Evolutionary conservation across 2,888 invertebrate species (phyloP).

Genomic region (Synergus umbraculus): DNA sequence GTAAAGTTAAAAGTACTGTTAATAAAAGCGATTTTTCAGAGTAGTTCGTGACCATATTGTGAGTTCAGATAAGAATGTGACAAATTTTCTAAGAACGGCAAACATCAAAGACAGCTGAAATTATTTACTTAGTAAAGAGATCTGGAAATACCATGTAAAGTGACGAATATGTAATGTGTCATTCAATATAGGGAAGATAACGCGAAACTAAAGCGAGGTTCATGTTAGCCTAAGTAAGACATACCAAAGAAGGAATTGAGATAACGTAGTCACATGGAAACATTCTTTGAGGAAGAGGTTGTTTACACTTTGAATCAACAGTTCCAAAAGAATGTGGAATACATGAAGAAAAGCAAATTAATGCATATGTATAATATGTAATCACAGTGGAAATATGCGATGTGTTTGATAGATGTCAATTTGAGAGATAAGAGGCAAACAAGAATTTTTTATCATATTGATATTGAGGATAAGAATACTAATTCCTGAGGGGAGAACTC

Average conservation of each 20-base stretch:
- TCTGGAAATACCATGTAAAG: slow-evolving; percentile 32
- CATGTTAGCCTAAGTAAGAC: slow-evolving; percentile 17
- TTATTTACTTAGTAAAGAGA: slow-evolving; percentile 28
- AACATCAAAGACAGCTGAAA: slow-evolving; percentile 27
- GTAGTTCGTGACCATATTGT: neutral
- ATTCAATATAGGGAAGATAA: slow-evolving; percentile 25
- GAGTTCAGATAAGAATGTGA: neutral
- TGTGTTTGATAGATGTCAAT: slow-evolving; percentile 13
- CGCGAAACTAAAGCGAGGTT: slow-evolving; percentile 8
- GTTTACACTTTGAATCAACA: slow-evolving; percentile 24
- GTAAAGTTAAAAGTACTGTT: neutral
- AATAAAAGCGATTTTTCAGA: neutral
- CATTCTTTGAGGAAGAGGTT: slow-evolving; percentile 8
- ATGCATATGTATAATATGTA: neutral
- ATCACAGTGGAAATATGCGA: neutral
- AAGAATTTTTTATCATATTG: neutral
- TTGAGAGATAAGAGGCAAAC: neutral
- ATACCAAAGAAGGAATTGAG: neutral
- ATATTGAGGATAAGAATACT: neutral
- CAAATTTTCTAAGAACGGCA: slow-evolving; percentile 17
- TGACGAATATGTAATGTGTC: slow-evolving; percentile 19
- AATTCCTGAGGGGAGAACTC: neutral
- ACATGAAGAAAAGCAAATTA: neutral
- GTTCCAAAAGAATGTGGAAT: neutral
- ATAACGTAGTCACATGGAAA: slow-evolving; percentile 15